A percentile compares a stretch with the other conserved stretches of the same genome.
These are phyloP conservation scores for Dryobotodes eremita DNA, from an alignment of 2,888 invertebrate species.

Conservation along the genomic window DNA sequence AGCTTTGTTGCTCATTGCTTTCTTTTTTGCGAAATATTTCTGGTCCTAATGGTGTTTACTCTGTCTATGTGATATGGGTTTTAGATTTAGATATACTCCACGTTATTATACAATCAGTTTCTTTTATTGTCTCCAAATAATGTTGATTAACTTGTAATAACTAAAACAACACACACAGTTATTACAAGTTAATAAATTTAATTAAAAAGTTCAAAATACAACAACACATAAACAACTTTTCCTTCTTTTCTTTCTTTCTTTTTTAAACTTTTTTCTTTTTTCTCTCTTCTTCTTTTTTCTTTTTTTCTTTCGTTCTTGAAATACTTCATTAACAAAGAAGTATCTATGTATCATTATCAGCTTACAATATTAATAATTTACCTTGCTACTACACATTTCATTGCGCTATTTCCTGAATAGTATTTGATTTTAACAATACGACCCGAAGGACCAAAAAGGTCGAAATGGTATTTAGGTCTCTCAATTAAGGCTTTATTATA, in stretches of 20 bases:
- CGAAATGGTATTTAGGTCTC: constrained; percentile 11
- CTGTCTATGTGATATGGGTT: not conserved
- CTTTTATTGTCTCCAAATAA: not conserved
- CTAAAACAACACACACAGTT: too few species aligned
- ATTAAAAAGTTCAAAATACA: too few species aligned
- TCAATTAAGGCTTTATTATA: constrained; percentile 26
- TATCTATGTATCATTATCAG: not conserved
- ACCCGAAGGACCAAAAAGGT: constrained; percentile 12
- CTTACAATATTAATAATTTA: not conserved
- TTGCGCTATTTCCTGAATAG: constrained; percentile 4
- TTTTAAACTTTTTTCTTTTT: too few species aligned
- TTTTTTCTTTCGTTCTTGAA: too few species aligned
- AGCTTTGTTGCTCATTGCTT: not conserved
- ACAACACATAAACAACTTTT: too few species aligned
- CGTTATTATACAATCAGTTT: not conserved
- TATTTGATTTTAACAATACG: not conserved
- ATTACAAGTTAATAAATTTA: too few species aligned
- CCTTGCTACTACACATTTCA: constrained; percentile 1
- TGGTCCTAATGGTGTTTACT: not conserved
- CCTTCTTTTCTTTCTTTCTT: too few species aligned
- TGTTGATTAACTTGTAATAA: too few species aligned
- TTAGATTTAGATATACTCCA: too few species aligned
- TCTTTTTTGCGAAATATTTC: not conserved
- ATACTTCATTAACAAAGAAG: too few species aligned
- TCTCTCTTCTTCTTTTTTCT: too few species aligned